A percentile compares a stretch with the other conserved stretches of the same genome.
Conservation (phyloP, 2,113 vertebrate species). For the Chascanopsetta lugubris region DNA sequence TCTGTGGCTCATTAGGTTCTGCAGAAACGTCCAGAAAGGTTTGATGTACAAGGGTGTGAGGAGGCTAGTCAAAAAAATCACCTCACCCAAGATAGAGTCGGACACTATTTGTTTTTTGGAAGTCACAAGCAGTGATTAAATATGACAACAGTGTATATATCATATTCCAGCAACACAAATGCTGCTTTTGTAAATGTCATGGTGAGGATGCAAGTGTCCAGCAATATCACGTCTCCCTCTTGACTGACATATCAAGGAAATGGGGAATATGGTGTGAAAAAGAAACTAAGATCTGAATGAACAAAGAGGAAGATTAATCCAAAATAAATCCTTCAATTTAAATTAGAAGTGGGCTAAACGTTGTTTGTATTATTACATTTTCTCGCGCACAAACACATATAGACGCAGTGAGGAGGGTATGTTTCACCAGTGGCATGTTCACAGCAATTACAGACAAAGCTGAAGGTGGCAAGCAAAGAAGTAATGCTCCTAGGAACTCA, state of each 20-base stretch:
- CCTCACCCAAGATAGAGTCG: slow-evolving; percentile 14
- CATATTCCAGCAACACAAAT: not conserved
- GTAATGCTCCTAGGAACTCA: slow-evolving; percentile 75
- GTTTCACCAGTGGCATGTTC: slow-evolving; percentile 66
- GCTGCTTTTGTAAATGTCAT: not conserved
- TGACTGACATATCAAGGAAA: not conserved
- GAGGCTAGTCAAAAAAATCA: slow-evolving; percentile 17
- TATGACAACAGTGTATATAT: not conserved
- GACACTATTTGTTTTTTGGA: slow-evolving; percentile 47
- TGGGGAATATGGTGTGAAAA: not conserved
- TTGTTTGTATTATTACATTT: slow-evolving; percentile 8
- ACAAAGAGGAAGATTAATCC: slow-evolving; percentile 6
- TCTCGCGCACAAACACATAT: slow-evolving; percentile 9
- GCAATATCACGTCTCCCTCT: not conserved
- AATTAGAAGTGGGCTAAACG: not conserved
- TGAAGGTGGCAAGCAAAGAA: slow-evolving; percentile 66
- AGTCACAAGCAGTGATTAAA: not conserved
- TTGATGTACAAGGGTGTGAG: slow-evolving; percentile 15
- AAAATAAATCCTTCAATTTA: not conserved
- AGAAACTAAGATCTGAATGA: slow-evolving; percentile 2
- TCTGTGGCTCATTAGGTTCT: slow-evolving; percentile 49
- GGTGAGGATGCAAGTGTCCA: slow-evolving; percentile 6
- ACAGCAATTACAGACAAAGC: slow-evolving; percentile 77
- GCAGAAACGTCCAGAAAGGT: slow-evolving; percentile 17
- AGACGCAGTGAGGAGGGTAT: slow-evolving; percentile 37